Conservation (phyloP, 2,113 vertebrate genomes). For the Nicator chloris region DNA sequence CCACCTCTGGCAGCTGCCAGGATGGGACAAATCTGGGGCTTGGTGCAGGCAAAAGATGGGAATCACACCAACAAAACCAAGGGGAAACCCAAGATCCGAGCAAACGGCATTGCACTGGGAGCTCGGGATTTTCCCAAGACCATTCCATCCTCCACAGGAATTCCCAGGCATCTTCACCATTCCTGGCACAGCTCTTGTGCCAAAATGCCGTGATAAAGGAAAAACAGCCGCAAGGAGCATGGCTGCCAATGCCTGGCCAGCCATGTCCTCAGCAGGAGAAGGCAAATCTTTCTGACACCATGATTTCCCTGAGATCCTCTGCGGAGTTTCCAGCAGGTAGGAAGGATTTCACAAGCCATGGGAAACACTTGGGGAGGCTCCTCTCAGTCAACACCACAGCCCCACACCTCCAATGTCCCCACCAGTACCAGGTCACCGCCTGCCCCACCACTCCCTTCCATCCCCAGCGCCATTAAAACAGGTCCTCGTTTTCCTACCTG, state of each 20-base stretch:
- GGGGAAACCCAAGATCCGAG: background rate
- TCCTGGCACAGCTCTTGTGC: background rate
- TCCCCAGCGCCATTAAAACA: background rate
- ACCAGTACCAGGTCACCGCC: background rate
- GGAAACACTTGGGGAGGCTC: background rate
- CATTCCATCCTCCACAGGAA: background rate
- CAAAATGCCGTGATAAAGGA: background rate
- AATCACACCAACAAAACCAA: background rate
- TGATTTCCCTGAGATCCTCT: background rate
- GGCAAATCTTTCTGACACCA: background rate
- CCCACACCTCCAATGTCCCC: background rate
- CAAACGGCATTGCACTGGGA: rapidly evolving
- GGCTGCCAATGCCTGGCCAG: background rate
- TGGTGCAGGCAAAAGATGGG: rapidly evolving
- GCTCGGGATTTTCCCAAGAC: rapidly evolving
- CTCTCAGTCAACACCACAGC: background rate
- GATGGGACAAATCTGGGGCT: background rate
- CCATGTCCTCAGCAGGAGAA: background rate
- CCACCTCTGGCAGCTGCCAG: background rate
- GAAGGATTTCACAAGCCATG: background rate
- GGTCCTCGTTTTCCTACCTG: conserved; percentile 40
- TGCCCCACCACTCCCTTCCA: background rate
- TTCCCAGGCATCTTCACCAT: background rate
- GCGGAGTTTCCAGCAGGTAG: background rate
- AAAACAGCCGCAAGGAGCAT: background rate